phyloP scores from a whole-genome alignment of 2,113 vertebrate genomes.

The Corvus cornix region DNA sequence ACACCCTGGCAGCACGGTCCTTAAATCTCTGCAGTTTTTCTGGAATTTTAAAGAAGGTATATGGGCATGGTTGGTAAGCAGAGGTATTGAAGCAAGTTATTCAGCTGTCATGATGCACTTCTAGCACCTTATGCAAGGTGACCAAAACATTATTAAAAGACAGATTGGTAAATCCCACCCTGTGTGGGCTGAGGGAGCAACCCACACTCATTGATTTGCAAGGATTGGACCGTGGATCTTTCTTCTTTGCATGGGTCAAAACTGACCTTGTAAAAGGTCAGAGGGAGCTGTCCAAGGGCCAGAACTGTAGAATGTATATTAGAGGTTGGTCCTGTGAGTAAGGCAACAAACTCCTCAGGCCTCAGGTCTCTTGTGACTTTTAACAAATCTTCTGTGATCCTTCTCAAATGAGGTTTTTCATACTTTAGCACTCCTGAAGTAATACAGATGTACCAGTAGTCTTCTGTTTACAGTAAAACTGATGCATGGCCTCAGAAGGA shows the following conservation, averaged over 20 bases:
- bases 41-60: neutral
- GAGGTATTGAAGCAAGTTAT: neutral
- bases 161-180: neutral
- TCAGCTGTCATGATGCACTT: neutral
- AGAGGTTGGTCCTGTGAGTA: neutral
- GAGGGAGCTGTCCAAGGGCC: neutral
- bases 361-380: neutral
- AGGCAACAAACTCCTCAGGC: neutral
- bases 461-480: neutral
- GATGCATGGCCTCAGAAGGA: neutral
- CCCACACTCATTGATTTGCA: neutral
- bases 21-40: neutral
- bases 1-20: accelerated
- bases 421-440: neutral
- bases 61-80: neutral
- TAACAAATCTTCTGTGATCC: neutral
- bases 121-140: neutral
- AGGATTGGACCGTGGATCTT: neutral
- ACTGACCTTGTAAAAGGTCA: neutral
- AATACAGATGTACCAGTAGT: neutral
- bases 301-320: neutral
- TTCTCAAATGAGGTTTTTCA: neutral
- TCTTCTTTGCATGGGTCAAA: neutral
- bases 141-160: neutral
- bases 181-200: neutral